Conservation (phyloP, 2,797 vertebrate genomes). For the Myotis vivesi region DNA sequence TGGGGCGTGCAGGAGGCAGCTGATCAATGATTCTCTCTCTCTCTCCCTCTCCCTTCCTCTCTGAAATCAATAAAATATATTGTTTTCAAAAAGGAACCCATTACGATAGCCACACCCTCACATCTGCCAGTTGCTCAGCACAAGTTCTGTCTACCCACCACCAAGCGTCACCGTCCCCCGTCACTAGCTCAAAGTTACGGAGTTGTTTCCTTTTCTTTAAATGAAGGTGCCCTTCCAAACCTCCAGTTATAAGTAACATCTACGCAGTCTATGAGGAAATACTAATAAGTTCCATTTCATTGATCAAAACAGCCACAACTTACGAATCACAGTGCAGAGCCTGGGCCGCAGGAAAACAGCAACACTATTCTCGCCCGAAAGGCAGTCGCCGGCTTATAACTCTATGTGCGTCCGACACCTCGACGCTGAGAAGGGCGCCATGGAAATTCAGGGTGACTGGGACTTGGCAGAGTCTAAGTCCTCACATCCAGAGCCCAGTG, state of each 20-base stretch:
- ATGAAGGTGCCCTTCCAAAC: not conserved
- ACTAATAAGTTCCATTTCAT: not conserved
- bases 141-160: too few relatives aligned
- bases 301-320: not conserved
- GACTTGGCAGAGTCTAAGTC: not conserved
- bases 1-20: too few relatives aligned
- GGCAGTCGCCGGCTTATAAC: not conserved
- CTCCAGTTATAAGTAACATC: not conserved
- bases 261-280: not conserved
- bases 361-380: not conserved
- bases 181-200: not conserved
- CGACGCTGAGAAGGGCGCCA: not conserved
- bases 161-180: too few relatives aligned
- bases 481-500: not conserved
- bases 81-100: too few relatives aligned
- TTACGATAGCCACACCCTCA: too few relatives aligned
- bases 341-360: not conserved
- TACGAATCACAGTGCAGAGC: not conserved
- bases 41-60: too few relatives aligned
- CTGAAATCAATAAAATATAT: too few relatives aligned
- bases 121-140: too few relatives aligned
- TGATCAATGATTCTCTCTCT: too few relatives aligned
- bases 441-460: not conserved
- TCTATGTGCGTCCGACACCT: not conserved
- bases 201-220: not conserved